Evolutionary conservation across 2,113 vertebrate genomes (phyloP).

Genomic region (Eurypyga helias): DNA sequence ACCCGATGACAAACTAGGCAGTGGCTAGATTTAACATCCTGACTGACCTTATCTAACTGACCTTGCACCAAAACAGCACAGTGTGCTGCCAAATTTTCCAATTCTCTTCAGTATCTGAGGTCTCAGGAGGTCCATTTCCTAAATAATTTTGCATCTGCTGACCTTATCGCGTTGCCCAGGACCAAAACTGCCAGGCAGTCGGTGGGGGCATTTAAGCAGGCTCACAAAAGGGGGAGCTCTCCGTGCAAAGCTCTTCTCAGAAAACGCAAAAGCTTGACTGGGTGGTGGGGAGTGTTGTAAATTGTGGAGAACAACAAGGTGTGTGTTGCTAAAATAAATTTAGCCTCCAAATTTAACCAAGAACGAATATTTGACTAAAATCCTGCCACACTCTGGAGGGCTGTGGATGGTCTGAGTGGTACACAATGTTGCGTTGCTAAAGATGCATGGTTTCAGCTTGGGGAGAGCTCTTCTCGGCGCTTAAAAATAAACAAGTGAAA

Average conservation of each 20-base stretch:
- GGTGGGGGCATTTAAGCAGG: accelerated
- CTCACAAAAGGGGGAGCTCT: background rate
- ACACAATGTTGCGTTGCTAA: background rate
- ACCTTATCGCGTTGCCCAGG: background rate
- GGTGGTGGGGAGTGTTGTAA: background rate
- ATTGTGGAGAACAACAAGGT: background rate
- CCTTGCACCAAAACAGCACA: constrained; percentile 62
- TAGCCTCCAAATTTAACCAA: background rate
- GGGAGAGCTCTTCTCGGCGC: background rate
- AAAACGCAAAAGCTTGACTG: background rate
- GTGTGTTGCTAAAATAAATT: background rate
- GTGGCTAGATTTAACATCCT: constrained; percentile 29
- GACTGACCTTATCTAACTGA: constrained; percentile 55
- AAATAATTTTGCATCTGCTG: constrained; percentile 1
- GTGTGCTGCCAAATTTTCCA: constrained; percentile 49
- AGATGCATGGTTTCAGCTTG: background rate
- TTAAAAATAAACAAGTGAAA: background rate
- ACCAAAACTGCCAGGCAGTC: background rate
- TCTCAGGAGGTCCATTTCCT: constrained; percentile 29
- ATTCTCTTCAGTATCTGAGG: constrained; percentile 23
- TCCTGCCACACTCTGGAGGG: background rate
- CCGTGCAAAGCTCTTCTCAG: background rate
- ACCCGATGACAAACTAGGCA: constrained; percentile 55
- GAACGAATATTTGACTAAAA: background rate
- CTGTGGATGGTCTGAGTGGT: background rate